Evolutionary conservation across 2,888 invertebrate species (phyloP).

Genomic region (Phortica magna): DNA sequence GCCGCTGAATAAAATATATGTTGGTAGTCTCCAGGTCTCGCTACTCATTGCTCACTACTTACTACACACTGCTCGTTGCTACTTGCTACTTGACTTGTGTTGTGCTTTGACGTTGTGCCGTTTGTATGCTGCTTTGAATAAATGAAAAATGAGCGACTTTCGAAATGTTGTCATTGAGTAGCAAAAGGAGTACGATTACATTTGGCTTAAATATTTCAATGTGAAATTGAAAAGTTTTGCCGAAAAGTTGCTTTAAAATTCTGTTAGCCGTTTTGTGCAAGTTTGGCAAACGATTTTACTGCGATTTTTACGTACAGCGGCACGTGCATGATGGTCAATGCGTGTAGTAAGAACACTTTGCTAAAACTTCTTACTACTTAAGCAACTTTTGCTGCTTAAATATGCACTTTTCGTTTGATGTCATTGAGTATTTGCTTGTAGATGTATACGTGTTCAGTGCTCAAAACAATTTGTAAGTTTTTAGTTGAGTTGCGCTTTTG

Average conservation of each 20-base stretch:
- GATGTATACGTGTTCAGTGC: not conserved
- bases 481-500: not conserved
- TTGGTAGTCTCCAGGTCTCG: not conserved
- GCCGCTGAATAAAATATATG: conserved; percentile 10
- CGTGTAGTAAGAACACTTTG: not conserved
- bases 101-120: not conserved
- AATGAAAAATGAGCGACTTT: conserved; percentile 20
- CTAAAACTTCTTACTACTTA: not conserved
- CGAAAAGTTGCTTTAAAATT: conserved; percentile 7
- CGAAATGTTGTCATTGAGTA: conserved; percentile 1
- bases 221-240: conserved; percentile 22
- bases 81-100: not conserved
- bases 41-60: not conserved
- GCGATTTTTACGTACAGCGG: not conserved
- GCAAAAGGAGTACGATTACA: not conserved
- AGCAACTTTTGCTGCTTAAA: conserved; percentile 10
- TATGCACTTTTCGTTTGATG: conserved; percentile 10
- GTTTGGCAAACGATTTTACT: not conserved
- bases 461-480: not conserved
- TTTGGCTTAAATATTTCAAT: not conserved
- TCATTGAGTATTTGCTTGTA: not conserved
- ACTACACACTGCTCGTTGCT: not conserved
- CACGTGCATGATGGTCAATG: not conserved
- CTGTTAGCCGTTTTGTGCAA: not conserved
- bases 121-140: conserved; percentile 14